A percentile compares a stretch with the other conserved stretches of the same genome.
Conservation (phyloP, 2,797 vertebrate species). For the Loris lydekkerianus region DNA sequence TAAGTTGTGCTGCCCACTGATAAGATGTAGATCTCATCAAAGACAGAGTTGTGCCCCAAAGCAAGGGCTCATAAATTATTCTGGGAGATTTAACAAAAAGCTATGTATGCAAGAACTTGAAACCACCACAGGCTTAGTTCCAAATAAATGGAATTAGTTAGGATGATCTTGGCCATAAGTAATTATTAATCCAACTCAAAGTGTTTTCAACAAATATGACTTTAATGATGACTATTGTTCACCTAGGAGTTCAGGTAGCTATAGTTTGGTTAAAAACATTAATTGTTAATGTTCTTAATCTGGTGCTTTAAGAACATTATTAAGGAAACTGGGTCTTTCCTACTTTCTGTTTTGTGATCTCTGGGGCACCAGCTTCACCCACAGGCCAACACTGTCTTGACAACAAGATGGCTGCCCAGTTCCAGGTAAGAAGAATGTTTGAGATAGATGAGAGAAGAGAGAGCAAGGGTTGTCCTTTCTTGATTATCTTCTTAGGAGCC, state of each 20-base stretch:
- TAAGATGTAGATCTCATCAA: background rate
- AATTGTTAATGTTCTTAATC: background rate
- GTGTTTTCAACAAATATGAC: background rate
- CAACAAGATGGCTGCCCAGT: background rate
- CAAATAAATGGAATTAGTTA: background rate
- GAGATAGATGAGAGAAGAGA: background rate
- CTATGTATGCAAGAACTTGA: accelerated
- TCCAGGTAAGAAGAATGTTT: background rate
- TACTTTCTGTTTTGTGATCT: background rate
- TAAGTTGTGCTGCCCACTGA: background rate
- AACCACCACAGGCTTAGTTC: background rate
- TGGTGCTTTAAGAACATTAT: background rate
- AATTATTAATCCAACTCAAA: background rate
- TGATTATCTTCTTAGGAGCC: background rate
- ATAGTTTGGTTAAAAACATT: background rate
- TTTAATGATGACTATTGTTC: background rate
- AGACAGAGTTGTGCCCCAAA: background rate
- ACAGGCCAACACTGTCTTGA: background rate
- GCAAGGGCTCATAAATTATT: background rate
- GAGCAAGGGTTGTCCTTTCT: background rate
- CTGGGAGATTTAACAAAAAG: background rate
- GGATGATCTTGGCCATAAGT: background rate
- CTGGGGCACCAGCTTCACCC: background rate
- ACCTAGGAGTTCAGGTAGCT: background rate
- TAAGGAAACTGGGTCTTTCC: background rate